phyloP scores from a whole-genome alignment of 2,888 invertebrate genomes.

The Pseudolycoriella hygida region DNA sequence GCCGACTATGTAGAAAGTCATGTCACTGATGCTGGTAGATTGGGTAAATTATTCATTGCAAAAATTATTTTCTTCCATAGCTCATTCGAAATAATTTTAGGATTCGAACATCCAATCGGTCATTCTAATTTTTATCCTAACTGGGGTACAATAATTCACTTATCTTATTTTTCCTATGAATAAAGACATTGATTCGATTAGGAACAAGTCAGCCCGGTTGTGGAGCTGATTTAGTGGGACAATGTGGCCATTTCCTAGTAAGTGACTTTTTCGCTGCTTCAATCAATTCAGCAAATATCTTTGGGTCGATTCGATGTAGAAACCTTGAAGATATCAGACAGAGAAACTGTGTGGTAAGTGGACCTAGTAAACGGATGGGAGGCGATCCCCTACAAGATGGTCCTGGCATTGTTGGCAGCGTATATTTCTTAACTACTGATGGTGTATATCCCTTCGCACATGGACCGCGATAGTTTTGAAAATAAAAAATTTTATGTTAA shows the following conservation, averaged over 20 bases:
- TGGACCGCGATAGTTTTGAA: not conserved
- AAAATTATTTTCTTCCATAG: too few species aligned
- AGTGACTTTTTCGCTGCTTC: not conserved
- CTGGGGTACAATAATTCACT: constrained; percentile 9
- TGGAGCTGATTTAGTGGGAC: not conserved
- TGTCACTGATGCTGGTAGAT: constrained; percentile 22
- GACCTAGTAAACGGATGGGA: not conserved
- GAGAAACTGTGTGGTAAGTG: not conserved
- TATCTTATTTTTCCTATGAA: too few species aligned
- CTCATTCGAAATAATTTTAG: too few species aligned
- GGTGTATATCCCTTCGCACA: not conserved
- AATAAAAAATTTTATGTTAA: too few species aligned
- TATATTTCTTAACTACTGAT: not conserved
- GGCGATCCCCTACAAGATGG: not conserved
- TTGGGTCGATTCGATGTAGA: not conserved
- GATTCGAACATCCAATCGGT: constrained; percentile 21
- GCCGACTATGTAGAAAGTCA: constrained; percentile 26
- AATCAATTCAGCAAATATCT: not conserved
- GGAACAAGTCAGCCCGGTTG: not conserved
- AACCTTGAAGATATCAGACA: not conserved
- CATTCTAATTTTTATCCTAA: constrained; percentile 28
- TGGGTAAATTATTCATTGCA: too few species aligned
- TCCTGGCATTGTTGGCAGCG: not conserved
- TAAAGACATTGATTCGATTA: too few species aligned
- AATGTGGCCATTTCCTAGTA: not conserved